phyloP scores from a whole-genome alignment of 2,888 invertebrate species.

The Zaprionus obscuricornis region DNA sequence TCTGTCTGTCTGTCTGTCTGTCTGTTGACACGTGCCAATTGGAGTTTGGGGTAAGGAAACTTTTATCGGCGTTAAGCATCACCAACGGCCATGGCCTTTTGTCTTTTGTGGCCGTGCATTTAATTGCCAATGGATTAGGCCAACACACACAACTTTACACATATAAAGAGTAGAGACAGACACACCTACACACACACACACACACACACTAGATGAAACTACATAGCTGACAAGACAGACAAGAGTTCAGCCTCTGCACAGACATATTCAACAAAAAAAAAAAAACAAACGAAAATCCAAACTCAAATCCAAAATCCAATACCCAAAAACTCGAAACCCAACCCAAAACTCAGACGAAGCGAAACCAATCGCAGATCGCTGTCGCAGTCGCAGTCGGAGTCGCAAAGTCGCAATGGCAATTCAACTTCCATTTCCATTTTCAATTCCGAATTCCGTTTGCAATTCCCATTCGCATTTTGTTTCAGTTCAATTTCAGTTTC shows the following conservation, averaged over 20 bases:
- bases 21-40: conserved; percentile 47
- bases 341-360: conserved; percentile 4
- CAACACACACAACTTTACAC: conserved; percentile 22
- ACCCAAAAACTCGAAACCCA: no score
- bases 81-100: conserved; percentile 28
- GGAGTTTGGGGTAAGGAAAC: not conserved
- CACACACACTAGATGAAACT: no score
- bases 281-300: not conserved
- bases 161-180: no score
- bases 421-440: conserved; percentile 4
- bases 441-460: conserved; percentile 2
- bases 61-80: conserved; percentile 46
- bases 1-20: conserved; percentile 22
- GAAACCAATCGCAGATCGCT: conserved; percentile 14
- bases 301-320: no score
- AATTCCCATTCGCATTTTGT: conserved; percentile 10
- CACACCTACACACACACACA: no score
- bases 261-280: not conserved
- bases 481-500: no score
- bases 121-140: conserved; percentile 44
- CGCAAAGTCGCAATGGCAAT: conserved; percentile 7
- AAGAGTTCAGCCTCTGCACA: no score
- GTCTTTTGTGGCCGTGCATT: conserved; percentile 50
- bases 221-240: no score
- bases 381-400: not conserved